Conservation (phyloP, 1,140 invertebrate genomes). For the Drosophila repleta region DNA sequence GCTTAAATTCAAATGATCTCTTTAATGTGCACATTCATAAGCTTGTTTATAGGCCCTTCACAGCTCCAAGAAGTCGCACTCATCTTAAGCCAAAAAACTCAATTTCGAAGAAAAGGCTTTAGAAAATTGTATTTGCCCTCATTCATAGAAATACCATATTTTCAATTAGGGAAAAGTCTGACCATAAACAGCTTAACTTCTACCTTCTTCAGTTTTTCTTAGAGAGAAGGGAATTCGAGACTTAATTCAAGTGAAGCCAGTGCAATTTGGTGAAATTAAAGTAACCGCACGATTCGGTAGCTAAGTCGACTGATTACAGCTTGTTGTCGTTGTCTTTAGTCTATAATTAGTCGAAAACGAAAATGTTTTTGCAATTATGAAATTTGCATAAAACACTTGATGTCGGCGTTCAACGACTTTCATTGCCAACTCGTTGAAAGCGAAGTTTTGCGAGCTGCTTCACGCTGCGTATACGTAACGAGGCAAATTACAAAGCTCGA, state of each 20-base stretch:
- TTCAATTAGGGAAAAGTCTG: too few relatives aligned
- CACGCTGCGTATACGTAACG: slow-evolving; percentile 32
- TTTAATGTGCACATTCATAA: too few relatives aligned
- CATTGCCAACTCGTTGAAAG: slow-evolving; percentile 30
- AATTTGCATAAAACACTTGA: slow-evolving; percentile 41
- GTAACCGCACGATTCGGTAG: background rate
- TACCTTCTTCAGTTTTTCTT: too few relatives aligned
- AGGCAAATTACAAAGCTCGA: slow-evolving; percentile 46
- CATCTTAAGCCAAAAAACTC: too few relatives aligned
- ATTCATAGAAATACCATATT: too few relatives aligned
- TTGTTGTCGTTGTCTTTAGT: slow-evolving; percentile 37
- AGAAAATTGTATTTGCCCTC: too few relatives aligned
- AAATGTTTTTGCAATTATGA: slow-evolving; percentile 63
- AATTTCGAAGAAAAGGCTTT: too few relatives aligned
- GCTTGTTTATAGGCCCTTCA: too few relatives aligned
- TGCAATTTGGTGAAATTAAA: slow-evolving; percentile 19
- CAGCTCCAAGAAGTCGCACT: too few relatives aligned
- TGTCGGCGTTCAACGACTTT: slow-evolving; percentile 11
- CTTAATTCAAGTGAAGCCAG: background rate
- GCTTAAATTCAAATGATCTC: too few relatives aligned
- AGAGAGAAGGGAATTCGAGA: too few relatives aligned
- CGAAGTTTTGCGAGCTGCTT: slow-evolving; percentile 27
- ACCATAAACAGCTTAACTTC: too few relatives aligned
- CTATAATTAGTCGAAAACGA: slow-evolving; percentile 57
- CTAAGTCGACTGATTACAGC: slow-evolving; percentile 30